Evolutionary conservation across 2,113 vertebrate species (phyloP).

Genomic region (Ceyx cyanopectus): DNA sequence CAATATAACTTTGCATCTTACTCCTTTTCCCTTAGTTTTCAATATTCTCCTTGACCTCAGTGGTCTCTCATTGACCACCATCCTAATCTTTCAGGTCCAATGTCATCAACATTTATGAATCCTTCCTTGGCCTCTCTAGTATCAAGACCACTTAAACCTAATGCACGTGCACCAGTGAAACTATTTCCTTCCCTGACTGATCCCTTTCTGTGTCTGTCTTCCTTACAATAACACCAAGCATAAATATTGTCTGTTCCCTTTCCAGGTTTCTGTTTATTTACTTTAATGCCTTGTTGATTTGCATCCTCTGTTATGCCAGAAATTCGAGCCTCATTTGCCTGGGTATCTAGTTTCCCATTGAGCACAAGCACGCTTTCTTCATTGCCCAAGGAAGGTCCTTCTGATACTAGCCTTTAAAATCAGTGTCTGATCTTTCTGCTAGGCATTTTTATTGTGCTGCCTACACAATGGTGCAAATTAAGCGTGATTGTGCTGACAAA

Average conservation of each 20-base stretch:
- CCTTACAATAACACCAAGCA: background rate
- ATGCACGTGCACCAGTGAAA: background rate
- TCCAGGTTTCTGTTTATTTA: slow-evolving; percentile 14
- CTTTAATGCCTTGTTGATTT: slow-evolving; percentile 8
- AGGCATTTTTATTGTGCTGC: background rate
- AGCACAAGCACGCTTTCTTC: background rate
- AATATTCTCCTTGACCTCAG: background rate
- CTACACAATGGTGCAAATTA: background rate
- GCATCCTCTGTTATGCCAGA: background rate
- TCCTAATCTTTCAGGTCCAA: background rate
- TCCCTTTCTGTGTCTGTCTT: background rate
- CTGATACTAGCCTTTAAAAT: background rate
- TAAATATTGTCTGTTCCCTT: background rate
- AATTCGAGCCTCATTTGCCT: background rate
- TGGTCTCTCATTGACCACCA: background rate
- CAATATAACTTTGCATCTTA: background rate
- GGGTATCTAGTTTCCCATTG: background rate
- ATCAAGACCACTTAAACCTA: background rate
- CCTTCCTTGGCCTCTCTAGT: background rate
- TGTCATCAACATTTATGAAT: background rate
- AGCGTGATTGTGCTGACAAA: background rate
- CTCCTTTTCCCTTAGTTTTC: background rate
- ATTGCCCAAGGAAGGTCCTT: background rate
- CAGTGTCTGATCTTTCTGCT: background rate
- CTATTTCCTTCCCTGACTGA: background rate